Conservation (phyloP, 2,888 invertebrate genomes). For the Nomada flava region DNA sequence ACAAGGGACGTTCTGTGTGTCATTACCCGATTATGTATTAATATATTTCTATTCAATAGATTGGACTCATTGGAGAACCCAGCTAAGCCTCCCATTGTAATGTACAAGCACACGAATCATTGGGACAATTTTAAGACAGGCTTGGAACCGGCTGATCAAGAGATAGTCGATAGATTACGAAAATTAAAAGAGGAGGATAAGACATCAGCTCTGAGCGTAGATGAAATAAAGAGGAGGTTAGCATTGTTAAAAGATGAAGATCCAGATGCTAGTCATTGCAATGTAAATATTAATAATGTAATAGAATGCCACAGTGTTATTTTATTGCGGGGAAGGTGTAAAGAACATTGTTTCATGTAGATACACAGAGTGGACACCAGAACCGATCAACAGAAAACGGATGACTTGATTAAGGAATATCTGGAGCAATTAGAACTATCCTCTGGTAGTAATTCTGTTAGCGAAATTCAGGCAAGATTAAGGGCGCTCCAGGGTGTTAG, state of each 20-base stretch:
- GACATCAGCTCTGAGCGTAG: constrained; percentile 86
- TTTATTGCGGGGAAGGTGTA: background rate
- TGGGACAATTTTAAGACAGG: constrained; percentile 83
- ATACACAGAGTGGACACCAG: constrained; percentile 85
- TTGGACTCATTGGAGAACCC: constrained; percentile 86
- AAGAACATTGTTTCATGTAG: constrained; percentile 55
- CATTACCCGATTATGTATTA: background rate
- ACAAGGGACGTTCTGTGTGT: background rate
- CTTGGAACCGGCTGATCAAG: constrained; percentile 86
- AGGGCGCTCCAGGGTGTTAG: constrained; percentile 39
- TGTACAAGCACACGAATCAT: constrained; percentile 83
- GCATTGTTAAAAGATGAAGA: constrained; percentile 89
- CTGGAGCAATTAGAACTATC: constrained; percentile 84
- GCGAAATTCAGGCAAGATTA: constrained; percentile 83
- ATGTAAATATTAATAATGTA: constrained; percentile 67
- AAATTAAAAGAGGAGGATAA: constrained; percentile 88
- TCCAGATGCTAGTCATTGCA: constrained; percentile 67
- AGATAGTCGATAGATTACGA: constrained; percentile 88
- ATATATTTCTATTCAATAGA: constrained; percentile 75
- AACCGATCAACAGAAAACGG: constrained; percentile 89
- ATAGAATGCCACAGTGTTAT: background rate
- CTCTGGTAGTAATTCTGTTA: constrained; percentile 84
- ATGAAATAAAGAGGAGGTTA: constrained; percentile 88
- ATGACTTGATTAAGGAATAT: constrained; percentile 88
- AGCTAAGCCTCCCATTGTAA: constrained; percentile 85